Base-by-base conservation (phyloP, 2,113 vertebrate species). In the Amazona vittata region DNA sequence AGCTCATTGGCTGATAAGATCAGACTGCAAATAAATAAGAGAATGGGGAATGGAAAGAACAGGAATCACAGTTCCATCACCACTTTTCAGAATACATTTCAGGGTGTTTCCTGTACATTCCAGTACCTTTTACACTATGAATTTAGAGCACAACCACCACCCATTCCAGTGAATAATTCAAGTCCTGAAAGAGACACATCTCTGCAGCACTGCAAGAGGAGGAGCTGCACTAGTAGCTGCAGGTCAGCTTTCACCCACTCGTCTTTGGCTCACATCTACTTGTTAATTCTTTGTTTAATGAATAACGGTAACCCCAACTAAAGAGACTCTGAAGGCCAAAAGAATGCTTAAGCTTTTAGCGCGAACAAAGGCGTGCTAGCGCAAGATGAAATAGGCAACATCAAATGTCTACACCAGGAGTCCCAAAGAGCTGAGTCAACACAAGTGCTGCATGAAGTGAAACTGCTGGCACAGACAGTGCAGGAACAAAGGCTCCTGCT, bases 1-100 rank as follows among this genome's bases (percentile, higher is more conserved):
- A 84, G 74, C 77, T 69, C 89, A 43, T 29, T 64, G 90, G 85
- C 31, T 62, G 89, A 55, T 93, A 94, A 94, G 62, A 87, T 80
- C 86, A 90, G 16, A 68, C 5, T 63, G 81, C 50, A 95, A 85
- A 93, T 60, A 88, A 85, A 75, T 26, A 68, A 33, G 18, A 76
- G 55, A 86, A 59, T 0, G 10, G 69, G 43, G 62, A 74, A 85
- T 0, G 14, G 87, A 93, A 94, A 84, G 39, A 69, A 37, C 2
- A 73, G 91, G 65, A 83, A 83, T 87, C 77, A 64, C 83, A 65
- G 76, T 44, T 68, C 88, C 79, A 93, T n/a, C 24, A 0, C 35
- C 73, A 69, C 31, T 93, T 93, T 83, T 49, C 60, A 74, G 81
- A 31, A 86, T 35, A 39, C 3, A 21, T 86, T 89, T 90, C 68